Percentiles rank a stretch among this genome's conserved stretches.
These are phyloP conservation scores for Formica aserva DNA, from an alignment of 2,888 invertebrate genomes.

Conservation along the genomic window DNA sequence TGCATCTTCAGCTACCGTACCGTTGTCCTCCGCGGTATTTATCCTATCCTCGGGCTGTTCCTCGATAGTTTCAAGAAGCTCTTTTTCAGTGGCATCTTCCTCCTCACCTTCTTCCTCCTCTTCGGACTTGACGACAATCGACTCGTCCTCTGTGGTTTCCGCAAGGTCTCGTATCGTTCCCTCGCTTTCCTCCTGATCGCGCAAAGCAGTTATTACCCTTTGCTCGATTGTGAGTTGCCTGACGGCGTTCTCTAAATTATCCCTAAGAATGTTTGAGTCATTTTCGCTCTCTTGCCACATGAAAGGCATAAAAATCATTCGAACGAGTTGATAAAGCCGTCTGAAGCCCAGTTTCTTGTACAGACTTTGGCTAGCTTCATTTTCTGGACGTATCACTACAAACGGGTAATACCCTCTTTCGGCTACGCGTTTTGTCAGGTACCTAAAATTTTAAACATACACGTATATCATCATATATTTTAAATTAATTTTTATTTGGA, in stretches of 20 bases:
- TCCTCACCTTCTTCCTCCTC: slow-evolving; percentile 64
- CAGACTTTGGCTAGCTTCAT: slow-evolving; percentile 94
- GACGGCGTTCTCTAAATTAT: slow-evolving; percentile 79
- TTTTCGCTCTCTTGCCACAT: slow-evolving; percentile 80
- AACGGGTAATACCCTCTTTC: slow-evolving; percentile 93
- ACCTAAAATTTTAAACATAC: slow-evolving; percentile 73
- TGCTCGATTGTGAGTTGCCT: slow-evolving; percentile 78
- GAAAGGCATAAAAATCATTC: slow-evolving; percentile 91
- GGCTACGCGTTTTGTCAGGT: slow-evolving; percentile 87
- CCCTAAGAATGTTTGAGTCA: slow-evolving; percentile 75
- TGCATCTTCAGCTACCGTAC: slow-evolving; percentile 30
- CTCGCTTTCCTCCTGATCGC: slow-evolving; percentile 73
- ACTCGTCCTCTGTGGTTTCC: slow-evolving; percentile 59
- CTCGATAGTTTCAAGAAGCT: slow-evolving; percentile 69
- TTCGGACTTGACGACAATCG: slow-evolving; percentile 62
- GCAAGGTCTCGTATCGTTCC: slow-evolving; percentile 70
- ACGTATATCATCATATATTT: neutral
- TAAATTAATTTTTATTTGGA: too few species aligned
- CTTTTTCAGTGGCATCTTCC: slow-evolving; percentile 64
- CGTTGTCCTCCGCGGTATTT: slow-evolving; percentile 56
- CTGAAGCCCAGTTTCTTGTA: slow-evolving; percentile 94
- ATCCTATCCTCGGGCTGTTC: slow-evolving; percentile 74
- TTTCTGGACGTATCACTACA: slow-evolving; percentile 95
- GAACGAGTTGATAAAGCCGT: slow-evolving; percentile 92
- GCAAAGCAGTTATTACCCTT: slow-evolving; percentile 76